Evolutionary conservation across 2,888 invertebrate genomes (phyloP), one percentile per base, ranked within the genome.

Genomic region (Mythimna lalbum): DNA sequence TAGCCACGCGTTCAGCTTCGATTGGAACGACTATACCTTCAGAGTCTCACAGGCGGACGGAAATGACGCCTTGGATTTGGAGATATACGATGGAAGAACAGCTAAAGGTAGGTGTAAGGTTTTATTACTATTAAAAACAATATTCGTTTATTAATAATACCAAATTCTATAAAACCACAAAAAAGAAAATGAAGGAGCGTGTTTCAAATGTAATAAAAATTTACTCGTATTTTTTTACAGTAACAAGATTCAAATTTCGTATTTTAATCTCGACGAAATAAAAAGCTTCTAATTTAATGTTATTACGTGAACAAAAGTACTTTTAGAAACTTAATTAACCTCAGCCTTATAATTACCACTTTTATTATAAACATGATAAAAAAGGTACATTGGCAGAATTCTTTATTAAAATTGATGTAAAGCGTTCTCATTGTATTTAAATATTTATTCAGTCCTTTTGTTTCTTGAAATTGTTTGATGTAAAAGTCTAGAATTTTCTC

Each of bases 11-110:
- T 89, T 97, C 69, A 95, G 95, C 78, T 92, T 97, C 84, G 96
- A 96, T 83, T 96, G 96, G 92, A 95, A 93, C 66, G 96, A 96
- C 80, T 94, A 94, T 81, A 96, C 96, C 53, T 93, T 97, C 75
- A 95, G 93, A 87, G 86, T 97, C 62, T 93, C 94, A 36, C 94
- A 95, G 86, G 95, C 96, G 19, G 90, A 93, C 52, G 93, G 93
- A 70, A 94, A 93, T 77, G 96, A 96, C 49, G 93, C 96, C 19
- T 87, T 96, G 85, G 93, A 96, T 81, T 91, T 96, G 78, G 95
- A 96, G 83, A 90, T 96, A 72, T 95, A 90, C 78, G 92, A 95
- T 77, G 92, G 92, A 89, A 92, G 96, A 90, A 90, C 93, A 86
- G 92, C 91, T 88, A 94, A 93, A 93, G 95, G 96, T 95, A 76